Base-by-base conservation (phyloP, 2,888 invertebrate species). In the Xanthorhoe spadicearia region DNA sequence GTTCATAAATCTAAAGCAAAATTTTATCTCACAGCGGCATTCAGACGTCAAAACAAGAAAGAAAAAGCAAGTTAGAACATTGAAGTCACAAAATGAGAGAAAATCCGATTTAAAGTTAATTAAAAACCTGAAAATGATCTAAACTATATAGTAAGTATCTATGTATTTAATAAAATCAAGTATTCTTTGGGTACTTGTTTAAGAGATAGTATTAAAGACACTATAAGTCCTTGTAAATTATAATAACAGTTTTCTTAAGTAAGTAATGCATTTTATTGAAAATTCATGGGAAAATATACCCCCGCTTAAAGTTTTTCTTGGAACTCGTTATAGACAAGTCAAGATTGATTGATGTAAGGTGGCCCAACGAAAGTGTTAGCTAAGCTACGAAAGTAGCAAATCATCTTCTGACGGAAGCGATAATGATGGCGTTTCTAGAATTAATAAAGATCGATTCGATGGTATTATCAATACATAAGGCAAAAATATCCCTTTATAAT, bases 281-380 rank as follows among this genome's bases (percentile, higher is more conserved):
- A 43, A 43, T 13, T 13, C 13, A 13, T 43, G 4, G 13, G 10
- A 43, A 43, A 43, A 13, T 43, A 13, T 13, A 43, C 13, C 13
- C 38, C 13, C 38, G 38, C 38, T 13, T 43, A 10, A 13, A 43
- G 38, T 28, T 28, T 46, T 54, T 54, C 17, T 53, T 8, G 23
- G n/a, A 58, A 48, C 32, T 64, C 48, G 63, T 59, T 49, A 49
- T 53, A 35, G 38, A 13, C n/a, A 46, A 49, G 23, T 53, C 55
- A 53, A 67, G 67, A 67, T 69, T 69, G 63, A 69, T 68, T 64
- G 61, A 54, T 54, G 50, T 46, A 64, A 67, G 50, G 64, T 69
- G 66, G 55, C 48, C 46, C 48, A 59, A 56, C 50, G 49, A 64
- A 66, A 61, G 61, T 68, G 66, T 60, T 61, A 35, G n/a, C n/a